Percentiles rank a stretch among this genome's conserved stretches.
phyloP scores from a whole-genome alignment of 2,888 invertebrate genomes.

The Troides helena region DNA sequence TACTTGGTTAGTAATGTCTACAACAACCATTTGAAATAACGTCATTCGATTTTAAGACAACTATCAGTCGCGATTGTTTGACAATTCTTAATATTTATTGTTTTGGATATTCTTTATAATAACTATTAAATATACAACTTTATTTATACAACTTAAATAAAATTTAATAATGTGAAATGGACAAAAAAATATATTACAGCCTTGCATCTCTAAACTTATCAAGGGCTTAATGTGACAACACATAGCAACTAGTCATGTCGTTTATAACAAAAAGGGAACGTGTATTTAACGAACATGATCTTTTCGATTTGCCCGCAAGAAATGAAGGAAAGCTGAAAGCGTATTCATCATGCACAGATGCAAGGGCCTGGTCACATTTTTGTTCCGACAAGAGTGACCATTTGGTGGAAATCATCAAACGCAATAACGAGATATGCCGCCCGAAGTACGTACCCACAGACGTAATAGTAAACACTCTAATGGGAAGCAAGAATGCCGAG shows the following conservation, averaged over 20 bases:
- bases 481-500: constrained; percentile 74
- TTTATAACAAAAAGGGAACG: constrained; percentile 75
- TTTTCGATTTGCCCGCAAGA: constrained; percentile 65
- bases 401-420: constrained; percentile 76
- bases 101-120: constrained; percentile 24
- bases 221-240: constrained; percentile 46
- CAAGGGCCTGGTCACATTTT: constrained; percentile 80
- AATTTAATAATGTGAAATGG: constrained; percentile 61
- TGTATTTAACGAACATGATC: constrained; percentile 71
- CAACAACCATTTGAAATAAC: constrained; percentile 43
- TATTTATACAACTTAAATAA: constrained; percentile 51
- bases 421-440: constrained; percentile 62
- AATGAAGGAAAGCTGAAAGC: constrained; percentile 80
- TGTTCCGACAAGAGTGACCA: constrained; percentile 78
- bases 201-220: constrained; percentile 48
- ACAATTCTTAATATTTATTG: constrained; percentile 52
- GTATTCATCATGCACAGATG: constrained; percentile 78
- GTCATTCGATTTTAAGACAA: constrained; percentile 62
- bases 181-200: constrained; percentile 59
- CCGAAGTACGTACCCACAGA: constrained; percentile 68
- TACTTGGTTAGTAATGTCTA: constrained; percentile 29
- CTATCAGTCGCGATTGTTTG: constrained; percentile 67
- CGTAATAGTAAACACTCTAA: constrained; percentile 68
- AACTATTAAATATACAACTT: constrained; percentile 13
- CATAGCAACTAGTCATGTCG: constrained; percentile 58